Evolutionary conservation across 2,797 vertebrate genomes (phyloP).

Genomic region (Carduelis carduelis): DNA sequence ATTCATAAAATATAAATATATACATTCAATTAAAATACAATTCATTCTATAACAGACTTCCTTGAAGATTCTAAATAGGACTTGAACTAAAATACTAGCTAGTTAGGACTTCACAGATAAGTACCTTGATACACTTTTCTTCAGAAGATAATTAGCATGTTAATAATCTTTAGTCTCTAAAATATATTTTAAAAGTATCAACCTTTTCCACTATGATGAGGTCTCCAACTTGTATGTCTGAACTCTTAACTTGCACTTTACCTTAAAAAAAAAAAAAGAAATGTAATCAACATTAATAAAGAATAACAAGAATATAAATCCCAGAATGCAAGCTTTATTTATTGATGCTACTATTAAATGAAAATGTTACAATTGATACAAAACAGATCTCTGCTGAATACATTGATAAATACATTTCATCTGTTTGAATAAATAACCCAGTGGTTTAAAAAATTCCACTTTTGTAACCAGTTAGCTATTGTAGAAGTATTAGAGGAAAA

Average conservation of each 20-base stretch:
- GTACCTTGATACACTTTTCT: constrained; percentile 19
- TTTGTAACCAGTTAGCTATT: not conserved
- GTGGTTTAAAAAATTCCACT: not conserved
- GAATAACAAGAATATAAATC: constrained; percentile 10
- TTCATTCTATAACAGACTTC: not conserved
- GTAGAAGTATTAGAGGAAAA: not conserved
- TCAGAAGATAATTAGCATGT: constrained; percentile 22
- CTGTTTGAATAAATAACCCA: not conserved
- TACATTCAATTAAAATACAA: not conserved
- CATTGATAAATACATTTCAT: not conserved
- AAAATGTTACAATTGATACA: not conserved
- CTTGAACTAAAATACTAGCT: not conserved
- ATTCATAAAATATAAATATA: not conserved
- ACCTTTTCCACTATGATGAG: constrained; percentile 99
- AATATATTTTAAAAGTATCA: constrained; percentile 71
- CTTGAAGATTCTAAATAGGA: not conserved
- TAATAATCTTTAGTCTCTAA: constrained; percentile 46
- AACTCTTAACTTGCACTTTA: constrained; percentile 96
- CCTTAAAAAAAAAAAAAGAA: constrained; percentile 74
- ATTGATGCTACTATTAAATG: not conserved
- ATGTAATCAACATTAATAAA: constrained; percentile 46
- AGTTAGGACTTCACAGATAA: constrained; percentile 40
- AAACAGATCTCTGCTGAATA: not conserved
- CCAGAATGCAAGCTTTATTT: not conserved
- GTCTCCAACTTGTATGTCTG: constrained; percentile 98